Conservation (phyloP, 2,113 vertebrate genomes). For the Sclerurus mexicanus region DNA sequence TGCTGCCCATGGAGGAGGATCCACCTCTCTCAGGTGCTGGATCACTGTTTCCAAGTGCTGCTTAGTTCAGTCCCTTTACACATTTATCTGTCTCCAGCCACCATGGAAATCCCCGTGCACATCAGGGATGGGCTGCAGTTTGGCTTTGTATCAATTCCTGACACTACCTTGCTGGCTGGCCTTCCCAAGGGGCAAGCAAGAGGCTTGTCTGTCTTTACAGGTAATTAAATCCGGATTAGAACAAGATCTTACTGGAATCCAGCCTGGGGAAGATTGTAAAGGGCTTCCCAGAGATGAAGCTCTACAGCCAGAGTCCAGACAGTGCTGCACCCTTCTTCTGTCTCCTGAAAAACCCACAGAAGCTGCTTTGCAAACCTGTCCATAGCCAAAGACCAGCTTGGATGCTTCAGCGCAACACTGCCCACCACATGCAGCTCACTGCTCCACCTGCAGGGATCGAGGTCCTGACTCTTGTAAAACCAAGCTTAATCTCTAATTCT, state of each 20-base stretch:
- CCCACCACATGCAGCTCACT: background rate
- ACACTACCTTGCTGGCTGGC: background rate
- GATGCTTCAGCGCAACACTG: background rate
- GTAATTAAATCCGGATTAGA: conserved; percentile 41
- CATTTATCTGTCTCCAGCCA: background rate
- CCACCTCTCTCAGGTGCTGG: background rate
- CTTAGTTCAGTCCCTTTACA: background rate
- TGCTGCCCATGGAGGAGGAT: accelerated
- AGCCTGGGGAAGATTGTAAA: background rate
- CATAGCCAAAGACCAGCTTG: background rate
- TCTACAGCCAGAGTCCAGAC: background rate
- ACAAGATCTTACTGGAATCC: background rate
- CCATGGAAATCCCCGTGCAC: background rate
- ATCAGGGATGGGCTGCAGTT: background rate
- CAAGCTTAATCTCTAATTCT: background rate
- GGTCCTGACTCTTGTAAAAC: background rate
- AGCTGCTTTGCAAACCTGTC: background rate
- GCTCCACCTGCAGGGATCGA: background rate
- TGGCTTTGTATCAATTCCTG: background rate
- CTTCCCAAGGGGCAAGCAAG: conserved; percentile 7
- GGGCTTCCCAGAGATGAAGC: background rate
- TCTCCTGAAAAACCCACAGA: background rate
- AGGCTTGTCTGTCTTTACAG: conserved; percentile 37
- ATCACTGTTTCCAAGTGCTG: background rate
- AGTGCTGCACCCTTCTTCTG: background rate